Percentiles rank a stretch among this genome's conserved stretches.
Conservation (phyloP, 2,888 invertebrate species). For the Agelastica alni region DNA sequence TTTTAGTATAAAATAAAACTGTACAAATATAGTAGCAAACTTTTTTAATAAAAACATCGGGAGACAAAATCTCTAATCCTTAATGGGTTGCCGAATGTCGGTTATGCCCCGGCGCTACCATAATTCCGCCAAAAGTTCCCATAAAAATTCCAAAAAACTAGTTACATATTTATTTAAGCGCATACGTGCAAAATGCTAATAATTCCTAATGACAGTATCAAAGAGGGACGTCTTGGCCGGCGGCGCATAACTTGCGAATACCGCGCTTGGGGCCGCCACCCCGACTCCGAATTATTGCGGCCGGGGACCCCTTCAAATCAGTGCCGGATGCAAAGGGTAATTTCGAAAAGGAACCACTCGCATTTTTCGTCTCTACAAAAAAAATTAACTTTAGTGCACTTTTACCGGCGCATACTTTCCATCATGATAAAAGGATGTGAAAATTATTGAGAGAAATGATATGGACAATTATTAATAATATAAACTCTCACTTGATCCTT, state of each 20-base stretch:
- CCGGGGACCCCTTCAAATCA: constrained; percentile 1
- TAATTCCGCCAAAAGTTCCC: constrained; percentile 8
- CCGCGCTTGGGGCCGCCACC: constrained; percentile 40
- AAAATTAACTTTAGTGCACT: not conserved
- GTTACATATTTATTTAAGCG: constrained; percentile 28
- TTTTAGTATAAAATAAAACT: no score
- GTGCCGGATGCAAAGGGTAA: not conserved
- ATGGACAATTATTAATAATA: no score
- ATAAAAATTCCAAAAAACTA: constrained; percentile 13
- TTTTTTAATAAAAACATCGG: no score
- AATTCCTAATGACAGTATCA: constrained; percentile 33
- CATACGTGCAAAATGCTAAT: constrained; percentile 28
- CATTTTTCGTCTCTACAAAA: not conserved
- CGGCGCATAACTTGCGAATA: constrained; percentile 44
- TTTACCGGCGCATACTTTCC: no score
- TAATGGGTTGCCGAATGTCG: not conserved
- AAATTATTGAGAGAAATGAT: no score
- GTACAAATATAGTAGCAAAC: no score
- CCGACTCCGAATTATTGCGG: constrained; percentile 38
- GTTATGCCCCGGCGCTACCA: constrained; percentile 13
- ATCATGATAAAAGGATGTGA: no score
- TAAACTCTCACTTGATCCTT: no score
- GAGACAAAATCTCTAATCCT: not conserved
- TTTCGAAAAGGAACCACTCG: not conserved
- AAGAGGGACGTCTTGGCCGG: constrained; percentile 42